Evolutionary conservation across 2,888 invertebrate species (phyloP).

Genomic region (Parnassius apollo): DNA sequence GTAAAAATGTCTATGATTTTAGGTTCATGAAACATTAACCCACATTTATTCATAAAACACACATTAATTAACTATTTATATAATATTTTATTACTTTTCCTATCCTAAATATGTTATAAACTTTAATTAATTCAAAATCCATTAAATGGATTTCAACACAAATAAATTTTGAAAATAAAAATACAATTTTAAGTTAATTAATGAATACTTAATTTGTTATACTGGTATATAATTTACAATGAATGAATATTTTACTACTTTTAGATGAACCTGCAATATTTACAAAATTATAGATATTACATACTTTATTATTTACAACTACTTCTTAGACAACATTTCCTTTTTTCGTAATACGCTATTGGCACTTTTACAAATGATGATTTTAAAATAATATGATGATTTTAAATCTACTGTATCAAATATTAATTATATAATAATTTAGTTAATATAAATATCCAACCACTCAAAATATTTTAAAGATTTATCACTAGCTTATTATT

Average conservation of each 20-base stretch:
- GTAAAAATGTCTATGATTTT: constrained; percentile 9
- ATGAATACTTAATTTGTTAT: constrained; percentile 12
- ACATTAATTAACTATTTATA: constrained; percentile 16
- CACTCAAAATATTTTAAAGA: too few species aligned
- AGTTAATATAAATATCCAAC: not conserved
- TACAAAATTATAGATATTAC: too few species aligned
- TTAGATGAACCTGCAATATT: too few species aligned
- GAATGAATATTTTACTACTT: not conserved
- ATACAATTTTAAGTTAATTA: not conserved
- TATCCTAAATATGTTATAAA: too few species aligned
- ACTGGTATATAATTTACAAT: constrained; percentile 19
- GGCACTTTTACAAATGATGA: too few species aligned
- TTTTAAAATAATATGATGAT: too few species aligned
- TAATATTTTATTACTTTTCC: not conserved
- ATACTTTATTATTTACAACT: too few species aligned
- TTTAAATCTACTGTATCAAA: too few species aligned
- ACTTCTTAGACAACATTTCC: too few species aligned
- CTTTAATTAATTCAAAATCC: too few species aligned
- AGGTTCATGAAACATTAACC: constrained; percentile 22
- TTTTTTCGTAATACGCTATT: too few species aligned
- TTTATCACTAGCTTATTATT: too few species aligned
- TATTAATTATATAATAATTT: not conserved
- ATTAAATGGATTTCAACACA: not conserved
- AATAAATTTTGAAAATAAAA: not conserved
- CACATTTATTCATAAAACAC: not conserved